These are phyloP conservation scores for Otis tarda DNA, from an alignment of 2,113 vertebrate genomes.

Conservation along the genomic window DNA sequence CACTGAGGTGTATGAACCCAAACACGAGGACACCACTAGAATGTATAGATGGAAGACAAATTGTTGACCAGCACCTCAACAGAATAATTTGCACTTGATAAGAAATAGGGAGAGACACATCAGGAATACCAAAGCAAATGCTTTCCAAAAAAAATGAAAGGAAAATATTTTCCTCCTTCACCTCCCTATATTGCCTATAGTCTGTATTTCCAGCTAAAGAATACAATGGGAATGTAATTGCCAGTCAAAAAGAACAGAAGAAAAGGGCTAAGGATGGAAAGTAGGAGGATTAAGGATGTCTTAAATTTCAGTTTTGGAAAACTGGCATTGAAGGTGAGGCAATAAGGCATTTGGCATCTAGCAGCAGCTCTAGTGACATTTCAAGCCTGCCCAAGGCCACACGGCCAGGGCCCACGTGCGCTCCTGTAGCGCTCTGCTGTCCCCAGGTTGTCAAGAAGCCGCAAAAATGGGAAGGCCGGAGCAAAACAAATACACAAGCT, in stretches of 20 bases:
- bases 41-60: not conserved
- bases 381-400: not conserved
- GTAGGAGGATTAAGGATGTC: not conserved
- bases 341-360: not conserved
- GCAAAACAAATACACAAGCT: rapidly evolving
- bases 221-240: not conserved
- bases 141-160: rapidly evolving
- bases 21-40: not conserved
- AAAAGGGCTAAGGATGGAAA: not conserved
- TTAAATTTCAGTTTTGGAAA: not conserved
- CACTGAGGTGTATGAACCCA: not conserved
- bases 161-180: not conserved
- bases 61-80: not conserved
- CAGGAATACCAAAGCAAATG: not conserved
- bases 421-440: rapidly evolving
- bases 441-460: rapidly evolving
- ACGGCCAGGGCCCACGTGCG: rapidly evolving
- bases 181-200: not conserved
- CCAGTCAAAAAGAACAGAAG: not conserved
- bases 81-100: not conserved
- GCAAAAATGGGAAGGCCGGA: rapidly evolving
- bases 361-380: rapidly evolving
- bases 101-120: not conserved
- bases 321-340: not conserved
- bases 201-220: not conserved